Conservation (phyloP, 2,797 vertebrate species). For the Ctenochaetus hawaiiensis region DNA sequence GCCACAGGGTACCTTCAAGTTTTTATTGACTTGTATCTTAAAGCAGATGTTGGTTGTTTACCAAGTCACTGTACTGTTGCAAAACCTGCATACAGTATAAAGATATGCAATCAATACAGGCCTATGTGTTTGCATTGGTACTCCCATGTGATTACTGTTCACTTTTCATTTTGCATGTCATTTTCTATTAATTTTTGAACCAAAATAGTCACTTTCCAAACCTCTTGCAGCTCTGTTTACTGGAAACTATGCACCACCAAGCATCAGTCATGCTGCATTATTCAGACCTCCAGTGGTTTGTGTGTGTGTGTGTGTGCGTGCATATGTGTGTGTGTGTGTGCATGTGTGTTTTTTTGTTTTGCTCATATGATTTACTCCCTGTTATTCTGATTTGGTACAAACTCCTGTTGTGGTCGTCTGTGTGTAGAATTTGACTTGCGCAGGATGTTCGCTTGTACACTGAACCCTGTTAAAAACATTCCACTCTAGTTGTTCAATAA, state of each 20-base stretch:
- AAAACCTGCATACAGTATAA: background rate
- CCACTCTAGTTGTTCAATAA: constrained; percentile 31
- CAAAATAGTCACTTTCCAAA: background rate
- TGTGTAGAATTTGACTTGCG: constrained; percentile 3
- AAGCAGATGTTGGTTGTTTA: background rate
- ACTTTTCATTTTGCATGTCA: background rate
- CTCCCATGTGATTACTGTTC: background rate
- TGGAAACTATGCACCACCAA: constrained; percentile 5
- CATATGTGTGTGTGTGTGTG: constrained; percentile 7
- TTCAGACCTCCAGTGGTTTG: constrained; percentile 27
- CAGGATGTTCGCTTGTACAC: constrained; percentile 9
- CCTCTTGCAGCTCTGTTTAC: constrained; percentile 1
- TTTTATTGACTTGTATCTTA: background rate
- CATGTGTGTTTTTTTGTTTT: constrained; percentile 5
- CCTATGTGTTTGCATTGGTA: background rate
- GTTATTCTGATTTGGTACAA: constrained; percentile 1
- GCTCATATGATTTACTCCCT: background rate
- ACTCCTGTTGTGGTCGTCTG: background rate
- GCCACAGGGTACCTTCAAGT: background rate
- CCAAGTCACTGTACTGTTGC: no score
- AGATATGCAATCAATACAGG: background rate
- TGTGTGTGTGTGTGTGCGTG: constrained; percentile 5
- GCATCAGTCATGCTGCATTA: constrained; percentile 23
- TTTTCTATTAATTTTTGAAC: background rate
- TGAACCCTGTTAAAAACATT: constrained; percentile 22